These are phyloP conservation scores for Argynnis bischoffii DNA, from an alignment of 2,888 invertebrate species.

Conservation along the genomic window DNA sequence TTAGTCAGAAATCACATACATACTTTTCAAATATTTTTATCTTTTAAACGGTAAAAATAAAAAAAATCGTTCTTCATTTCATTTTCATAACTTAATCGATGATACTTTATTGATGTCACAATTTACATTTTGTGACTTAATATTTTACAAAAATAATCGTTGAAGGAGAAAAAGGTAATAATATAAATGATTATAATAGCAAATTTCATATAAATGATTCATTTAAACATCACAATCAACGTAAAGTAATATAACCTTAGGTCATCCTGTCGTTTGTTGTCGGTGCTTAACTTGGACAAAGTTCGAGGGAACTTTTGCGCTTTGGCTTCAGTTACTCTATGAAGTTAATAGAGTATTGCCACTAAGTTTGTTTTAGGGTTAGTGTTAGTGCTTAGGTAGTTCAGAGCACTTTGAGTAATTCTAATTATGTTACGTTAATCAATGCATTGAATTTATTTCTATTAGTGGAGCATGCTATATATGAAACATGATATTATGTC, in stretches of 20 bases:
- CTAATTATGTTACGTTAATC: not conserved
- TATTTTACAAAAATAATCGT: too few relatives aligned
- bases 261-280: conserved; percentile 17
- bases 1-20: too few relatives aligned
- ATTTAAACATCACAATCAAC: not conserved
- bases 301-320: conserved; percentile 36
- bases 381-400: conserved; percentile 25
- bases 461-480: not conserved
- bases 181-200: not conserved
- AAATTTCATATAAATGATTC: not conserved
- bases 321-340: conserved; percentile 31
- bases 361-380: conserved; percentile 33
- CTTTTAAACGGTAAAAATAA: too few relatives aligned
- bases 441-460: not conserved
- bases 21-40: too few relatives aligned
- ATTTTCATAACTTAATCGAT: too few relatives aligned
- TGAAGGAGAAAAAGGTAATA: too few relatives aligned
- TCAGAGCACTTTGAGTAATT: not conserved
- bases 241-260: conserved; percentile 7
- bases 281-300: conserved; percentile 25
- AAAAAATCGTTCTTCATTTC: too few relatives aligned
- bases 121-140: too few relatives aligned
- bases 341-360: conserved; percentile 35
- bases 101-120: too few relatives aligned
- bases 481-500: not conserved